Conservation (phyloP, 2,797 vertebrate genomes). For the Melopsittacus undulatus region DNA sequence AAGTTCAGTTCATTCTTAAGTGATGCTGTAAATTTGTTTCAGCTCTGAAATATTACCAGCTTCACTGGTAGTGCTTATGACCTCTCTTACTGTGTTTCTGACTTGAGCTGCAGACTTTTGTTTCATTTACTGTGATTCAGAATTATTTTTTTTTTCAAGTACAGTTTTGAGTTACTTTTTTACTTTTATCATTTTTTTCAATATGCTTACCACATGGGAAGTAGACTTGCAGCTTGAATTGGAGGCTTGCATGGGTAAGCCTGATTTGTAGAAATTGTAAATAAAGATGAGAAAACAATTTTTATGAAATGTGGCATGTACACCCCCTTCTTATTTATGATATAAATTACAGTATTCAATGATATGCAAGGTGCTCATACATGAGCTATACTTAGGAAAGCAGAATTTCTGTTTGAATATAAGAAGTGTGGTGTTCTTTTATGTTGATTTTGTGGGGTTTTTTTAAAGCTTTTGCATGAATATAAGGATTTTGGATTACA, state of each 20-base stretch:
- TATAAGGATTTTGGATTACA: neutral
- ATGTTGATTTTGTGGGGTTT: neutral
- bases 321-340: neutral
- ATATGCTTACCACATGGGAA: neutral
- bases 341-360: neutral
- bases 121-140: neutral
- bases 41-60: neutral
- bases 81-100: neutral
- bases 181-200: neutral
- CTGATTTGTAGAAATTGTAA: neutral
- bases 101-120: neutral
- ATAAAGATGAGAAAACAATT: neutral
- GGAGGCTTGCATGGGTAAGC: neutral
- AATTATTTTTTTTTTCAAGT: neutral
- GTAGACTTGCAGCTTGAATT: neutral
- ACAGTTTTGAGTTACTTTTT: neutral
- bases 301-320: neutral
- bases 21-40: neutral
- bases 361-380: neutral
- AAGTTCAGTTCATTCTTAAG: neutral
- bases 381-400: neutral
- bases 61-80: neutral
- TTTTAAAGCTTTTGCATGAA: neutral
- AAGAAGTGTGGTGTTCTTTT: neutral
- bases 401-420: neutral